These are phyloP conservation scores for Ia io DNA, from an alignment of 2,113 vertebrate genomes.

Conservation along the genomic window DNA sequence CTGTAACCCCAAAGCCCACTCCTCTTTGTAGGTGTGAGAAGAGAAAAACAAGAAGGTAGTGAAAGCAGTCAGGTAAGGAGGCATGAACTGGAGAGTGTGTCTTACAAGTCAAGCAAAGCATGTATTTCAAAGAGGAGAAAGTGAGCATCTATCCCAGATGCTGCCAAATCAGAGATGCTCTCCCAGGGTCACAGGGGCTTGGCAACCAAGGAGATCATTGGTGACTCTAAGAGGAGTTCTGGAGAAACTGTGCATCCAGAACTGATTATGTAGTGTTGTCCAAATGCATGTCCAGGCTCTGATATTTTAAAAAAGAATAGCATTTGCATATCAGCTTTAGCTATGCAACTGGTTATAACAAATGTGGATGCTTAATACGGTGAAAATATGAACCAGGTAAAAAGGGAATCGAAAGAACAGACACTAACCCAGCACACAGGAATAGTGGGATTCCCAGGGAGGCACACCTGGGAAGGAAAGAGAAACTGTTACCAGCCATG, in stretches of 20 bases:
- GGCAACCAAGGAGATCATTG: neutral
- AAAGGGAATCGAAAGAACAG: neutral
- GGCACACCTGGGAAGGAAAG: neutral
- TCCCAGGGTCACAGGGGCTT: neutral
- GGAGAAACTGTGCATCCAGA: neutral
- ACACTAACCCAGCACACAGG: accelerated
- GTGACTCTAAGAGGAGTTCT: neutral
- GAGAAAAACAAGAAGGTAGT: neutral
- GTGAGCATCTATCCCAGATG: neutral
- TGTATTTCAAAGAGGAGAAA: neutral
- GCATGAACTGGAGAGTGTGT: neutral
- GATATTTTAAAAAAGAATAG: neutral
- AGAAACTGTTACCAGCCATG: neutral
- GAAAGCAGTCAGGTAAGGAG: neutral
- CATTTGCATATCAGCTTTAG: neutral
- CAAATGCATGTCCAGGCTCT: neutral
- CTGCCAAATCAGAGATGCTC: neutral
- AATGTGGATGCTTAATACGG: neutral
- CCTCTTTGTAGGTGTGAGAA: neutral
- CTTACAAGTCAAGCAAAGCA: neutral
- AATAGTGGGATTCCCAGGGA: neutral
- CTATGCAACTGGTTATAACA: neutral
- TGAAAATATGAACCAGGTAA: neutral
- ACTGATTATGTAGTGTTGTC: neutral
- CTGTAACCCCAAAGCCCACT: neutral